These are phyloP conservation scores for Myripristis jacobus DNA, from an alignment of 2,797 vertebrate genomes.

Conservation along the genomic window DNA sequence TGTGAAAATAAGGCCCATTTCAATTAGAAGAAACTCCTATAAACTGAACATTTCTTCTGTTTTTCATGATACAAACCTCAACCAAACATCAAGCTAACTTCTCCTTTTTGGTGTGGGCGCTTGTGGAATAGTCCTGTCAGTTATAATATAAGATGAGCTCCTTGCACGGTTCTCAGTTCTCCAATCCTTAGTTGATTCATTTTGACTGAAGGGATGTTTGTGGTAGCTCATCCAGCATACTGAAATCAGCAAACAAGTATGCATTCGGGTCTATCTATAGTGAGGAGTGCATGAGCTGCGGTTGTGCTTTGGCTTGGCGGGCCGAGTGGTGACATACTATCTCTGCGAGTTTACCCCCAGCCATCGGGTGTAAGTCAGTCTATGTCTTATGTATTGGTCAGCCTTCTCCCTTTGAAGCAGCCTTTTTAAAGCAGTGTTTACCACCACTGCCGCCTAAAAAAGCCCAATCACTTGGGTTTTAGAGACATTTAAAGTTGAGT, in stretches of 20 bases:
- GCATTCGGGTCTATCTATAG: conserved; percentile 27
- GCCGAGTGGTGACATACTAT: conserved; percentile 24
- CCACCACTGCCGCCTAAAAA: conserved; percentile 57
- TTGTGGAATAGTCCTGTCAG: conserved; percentile 43
- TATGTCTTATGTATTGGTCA: conserved; percentile 20
- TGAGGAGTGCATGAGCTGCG: conserved; percentile 12
- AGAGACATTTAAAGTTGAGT: conserved; percentile 84
- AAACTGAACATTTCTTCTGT: conserved; percentile 32
- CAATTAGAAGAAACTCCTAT: conserved; percentile 8
- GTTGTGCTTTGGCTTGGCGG: conserved; percentile 4
- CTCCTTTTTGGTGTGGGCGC: conserved; percentile 44
- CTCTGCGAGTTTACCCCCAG: conserved; percentile 4
- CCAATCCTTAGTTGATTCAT: conserved; percentile 39
- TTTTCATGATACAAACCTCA: conserved; percentile 47
- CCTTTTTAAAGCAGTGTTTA: conserved; percentile 54
- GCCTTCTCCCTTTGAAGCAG: conserved; percentile 45
- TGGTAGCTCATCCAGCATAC: conserved; percentile 22
- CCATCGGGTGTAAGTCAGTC: conserved; percentile 44
- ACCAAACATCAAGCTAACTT: conserved; percentile 43
- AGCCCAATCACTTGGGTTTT: conserved; percentile 74
- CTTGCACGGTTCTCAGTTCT: conserved; percentile 51
- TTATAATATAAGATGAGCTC: conserved; percentile 49
- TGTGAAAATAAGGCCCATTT: background rate
- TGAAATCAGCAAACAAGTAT: conserved; percentile 49
- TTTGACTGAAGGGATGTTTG: conserved; percentile 51